A percentile compares a stretch with the other conserved stretches of the same genome.
Conservation (phyloP, 2,797 vertebrate species). For the Spea hammondii region DNA sequence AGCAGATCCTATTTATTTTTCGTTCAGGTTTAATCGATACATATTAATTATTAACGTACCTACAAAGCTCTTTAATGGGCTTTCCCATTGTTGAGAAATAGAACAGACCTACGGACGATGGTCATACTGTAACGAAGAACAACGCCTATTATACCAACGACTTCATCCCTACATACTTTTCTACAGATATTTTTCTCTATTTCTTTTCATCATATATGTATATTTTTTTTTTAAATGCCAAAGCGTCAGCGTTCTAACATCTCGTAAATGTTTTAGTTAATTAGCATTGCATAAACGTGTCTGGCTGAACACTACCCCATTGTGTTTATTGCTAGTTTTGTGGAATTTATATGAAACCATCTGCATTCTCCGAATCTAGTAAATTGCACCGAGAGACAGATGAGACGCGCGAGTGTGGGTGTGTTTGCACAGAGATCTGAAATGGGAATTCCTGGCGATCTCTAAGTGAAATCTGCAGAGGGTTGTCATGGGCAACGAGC, state of each 20-base stretch:
- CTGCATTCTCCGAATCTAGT: neutral
- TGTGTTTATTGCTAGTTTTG: neutral
- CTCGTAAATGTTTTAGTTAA: neutral
- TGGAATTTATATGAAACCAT: constrained; percentile 1
- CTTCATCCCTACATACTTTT: neutral
- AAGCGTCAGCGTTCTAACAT: neutral
- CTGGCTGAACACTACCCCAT: neutral
- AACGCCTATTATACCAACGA: neutral
- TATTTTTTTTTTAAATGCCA: neutral
- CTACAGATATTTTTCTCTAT: neutral
- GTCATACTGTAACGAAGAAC: neutral
- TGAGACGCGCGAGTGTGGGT: constrained; percentile 12
- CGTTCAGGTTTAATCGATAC: too few relatives aligned
- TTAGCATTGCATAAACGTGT: neutral
- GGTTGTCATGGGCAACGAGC: constrained; percentile 32
- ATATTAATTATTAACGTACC: too few relatives aligned
- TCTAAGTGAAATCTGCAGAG: neutral
- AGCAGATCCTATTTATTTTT: too few relatives aligned
- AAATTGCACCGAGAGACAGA: neutral
- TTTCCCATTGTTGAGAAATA: neutral
- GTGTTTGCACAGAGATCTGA: constrained; percentile 13
- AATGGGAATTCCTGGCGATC: constrained; percentile 15
- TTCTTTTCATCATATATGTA: neutral
- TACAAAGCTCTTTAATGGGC: neutral
- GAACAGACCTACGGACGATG: neutral